These are phyloP conservation scores for Dicyrtoma fusca DNA, from an alignment of 2,888 invertebrate genomes.

Conservation along the genomic window DNA sequence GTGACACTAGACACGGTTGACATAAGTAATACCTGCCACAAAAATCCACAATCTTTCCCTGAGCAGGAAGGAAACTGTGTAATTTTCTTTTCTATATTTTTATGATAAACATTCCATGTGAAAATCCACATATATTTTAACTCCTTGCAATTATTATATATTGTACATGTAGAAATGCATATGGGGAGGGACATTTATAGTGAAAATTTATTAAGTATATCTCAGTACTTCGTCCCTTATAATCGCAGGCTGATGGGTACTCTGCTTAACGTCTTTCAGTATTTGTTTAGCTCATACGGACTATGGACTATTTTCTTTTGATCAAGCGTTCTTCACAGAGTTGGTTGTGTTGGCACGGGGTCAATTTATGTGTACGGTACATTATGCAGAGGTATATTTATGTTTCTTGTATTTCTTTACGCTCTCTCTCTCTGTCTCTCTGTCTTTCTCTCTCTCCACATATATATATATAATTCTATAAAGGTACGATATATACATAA, in stretches of 20 bases:
- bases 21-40: slow-evolving; percentile 7
- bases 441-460: background rate
- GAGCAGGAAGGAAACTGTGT: too few relatives aligned
- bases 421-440: background rate
- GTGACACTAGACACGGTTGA: slow-evolving; percentile 2
- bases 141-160: background rate
- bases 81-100: too few relatives aligned
- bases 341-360: slow-evolving; percentile 28
- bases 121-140: background rate
- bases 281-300: slow-evolving; percentile 12
- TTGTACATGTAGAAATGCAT: background rate
- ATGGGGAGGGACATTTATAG: slow-evolving; percentile 6
- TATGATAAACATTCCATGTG: background rate
- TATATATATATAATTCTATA: background rate
- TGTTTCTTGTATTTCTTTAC: background rate
- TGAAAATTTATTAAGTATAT: slow-evolving; percentile 35
- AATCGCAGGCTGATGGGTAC: slow-evolving; percentile 11
- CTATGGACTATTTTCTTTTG: background rate
- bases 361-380: slow-evolving; percentile 10
- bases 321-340: background rate
- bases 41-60: background rate
- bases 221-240: slow-evolving; percentile 7
- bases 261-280: background rate
- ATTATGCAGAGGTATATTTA: background rate
- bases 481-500: background rate